These are phyloP conservation scores for Masticophis lateralis DNA, from an alignment of 2,797 vertebrate genomes.

Conservation along the genomic window DNA sequence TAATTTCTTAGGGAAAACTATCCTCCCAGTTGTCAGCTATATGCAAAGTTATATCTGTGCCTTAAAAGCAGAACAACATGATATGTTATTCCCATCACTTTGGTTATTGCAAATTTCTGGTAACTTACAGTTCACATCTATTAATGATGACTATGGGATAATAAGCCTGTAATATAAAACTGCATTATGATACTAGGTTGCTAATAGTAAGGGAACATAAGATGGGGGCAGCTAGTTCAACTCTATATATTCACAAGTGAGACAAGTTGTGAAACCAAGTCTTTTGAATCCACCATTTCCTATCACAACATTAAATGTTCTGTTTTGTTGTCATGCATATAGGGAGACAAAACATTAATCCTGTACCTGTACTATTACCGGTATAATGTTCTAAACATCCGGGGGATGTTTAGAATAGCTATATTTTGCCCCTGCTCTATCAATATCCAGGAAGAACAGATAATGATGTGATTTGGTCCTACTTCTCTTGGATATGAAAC, in stretches of 20 bases:
- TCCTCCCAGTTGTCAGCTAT: too few relatives aligned
- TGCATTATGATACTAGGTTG: background rate
- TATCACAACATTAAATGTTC: background rate
- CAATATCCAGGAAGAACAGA: background rate
- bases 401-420: background rate
- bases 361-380: background rate
- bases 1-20: too few relatives aligned
- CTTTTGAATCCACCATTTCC: background rate
- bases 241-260: background rate
- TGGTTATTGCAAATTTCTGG: background rate
- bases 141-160: background rate
- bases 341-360: background rate
- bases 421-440: background rate
- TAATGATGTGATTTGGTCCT: background rate
- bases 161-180: background rate
- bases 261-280: background rate
- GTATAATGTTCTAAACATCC: background rate
- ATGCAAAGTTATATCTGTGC: background rate
- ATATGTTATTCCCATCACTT: background rate
- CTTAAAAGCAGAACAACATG: background rate
- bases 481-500: background rate
- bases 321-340: background rate
- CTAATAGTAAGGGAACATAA: background rate
- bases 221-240: background rate
- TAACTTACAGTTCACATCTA: background rate